Evolutionary conservation across 2,797 vertebrate species (phyloP).

Genomic region (Nannoperca obscura): DNA sequence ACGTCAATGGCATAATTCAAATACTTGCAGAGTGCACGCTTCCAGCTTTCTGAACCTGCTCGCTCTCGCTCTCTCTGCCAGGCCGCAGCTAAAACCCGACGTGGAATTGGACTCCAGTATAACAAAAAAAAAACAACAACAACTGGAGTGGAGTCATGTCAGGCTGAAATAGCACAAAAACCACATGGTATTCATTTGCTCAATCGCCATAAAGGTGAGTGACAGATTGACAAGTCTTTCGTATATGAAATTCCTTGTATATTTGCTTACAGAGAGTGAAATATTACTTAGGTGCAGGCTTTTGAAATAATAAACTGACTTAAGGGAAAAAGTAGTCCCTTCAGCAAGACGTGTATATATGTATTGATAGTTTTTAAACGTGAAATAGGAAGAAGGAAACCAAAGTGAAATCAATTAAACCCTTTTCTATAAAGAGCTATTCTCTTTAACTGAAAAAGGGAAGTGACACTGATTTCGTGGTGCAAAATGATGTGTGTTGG

Average conservation of each 20-base stretch:
- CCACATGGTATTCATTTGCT: conserved; percentile 42
- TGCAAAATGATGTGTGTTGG: not conserved
- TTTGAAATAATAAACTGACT: not conserved
- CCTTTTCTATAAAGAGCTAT: conserved; percentile 32
- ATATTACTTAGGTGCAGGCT: not conserved
- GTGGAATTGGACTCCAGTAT: conserved; percentile 73
- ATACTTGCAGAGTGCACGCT: conserved; percentile 95
- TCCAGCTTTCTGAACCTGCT: conserved; percentile 91
- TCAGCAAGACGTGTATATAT: conserved; percentile 1
- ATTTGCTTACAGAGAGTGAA: conserved; percentile 17
- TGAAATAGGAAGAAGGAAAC: conserved; percentile 48
- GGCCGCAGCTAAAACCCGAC: conserved; percentile 86
- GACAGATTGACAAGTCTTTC: conserved; percentile 36
- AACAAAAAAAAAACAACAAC: conserved; percentile 29
- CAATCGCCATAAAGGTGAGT: conserved; percentile 26
- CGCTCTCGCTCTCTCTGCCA: conserved; percentile 74
- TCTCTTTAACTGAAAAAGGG: conserved; percentile 58
- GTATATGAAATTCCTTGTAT: conserved; percentile 11
- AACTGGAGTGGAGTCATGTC: conserved; percentile 57
- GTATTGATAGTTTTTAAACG: not conserved
- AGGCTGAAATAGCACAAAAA: conserved; percentile 22
- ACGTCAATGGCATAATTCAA: conserved; percentile 99
- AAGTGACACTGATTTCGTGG: conserved; percentile 53
- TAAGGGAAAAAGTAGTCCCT: not conserved
- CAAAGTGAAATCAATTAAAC: conserved; percentile 25